Evolutionary conservation across 1,140 invertebrate species (phyloP), one percentile per base, ranked within the genome.

Genomic region (Danaus plexippus): DNA sequence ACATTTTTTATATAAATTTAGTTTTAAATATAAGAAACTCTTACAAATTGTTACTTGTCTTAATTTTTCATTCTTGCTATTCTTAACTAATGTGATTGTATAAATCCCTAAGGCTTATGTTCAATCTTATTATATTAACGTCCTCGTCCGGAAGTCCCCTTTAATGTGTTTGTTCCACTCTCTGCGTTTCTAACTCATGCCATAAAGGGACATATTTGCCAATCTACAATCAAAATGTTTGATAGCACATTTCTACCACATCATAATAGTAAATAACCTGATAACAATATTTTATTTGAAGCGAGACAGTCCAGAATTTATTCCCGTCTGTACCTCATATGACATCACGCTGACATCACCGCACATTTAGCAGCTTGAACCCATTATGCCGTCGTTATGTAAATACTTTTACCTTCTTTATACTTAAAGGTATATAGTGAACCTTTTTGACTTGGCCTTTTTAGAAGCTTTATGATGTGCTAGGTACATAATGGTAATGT

Each of bases 371-470:
- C 68, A 59, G 57, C 61, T 64, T 75, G 57, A 63, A 71, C 67
- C 68, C 69, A 73, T 75, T 72, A 75, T 61, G 53, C 50, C 45
- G 51, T 61, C 65, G 64, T 73, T 73, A 77, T 74, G 73, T 69
- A 73, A 76, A 80, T 75, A 75, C 69, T 70, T 75, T 74, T 64
- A 69, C 64, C 65, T 50, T 61, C 59, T 57, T 50, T 51, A 56
- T 54, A 56, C 54, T 50, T 60, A 60, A 46, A 53, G 52, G 57
- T 51, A 60, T 63, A 62, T 63, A 60, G 50, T 47, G 53, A 56
- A 56, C 59, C 59, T 59, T 61, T 61, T 61, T 52, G 53, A 56
- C 59, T 58, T 52, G 62, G 61, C 59, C 56, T 59, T 65, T 65
- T 57, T 54, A 56, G 52, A 50, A 49, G 50, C 57, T 65, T 61